These are phyloP conservation scores for Microplitis mediator DNA, from an alignment of 1,140 invertebrate genomes.

Conservation along the genomic window DNA sequence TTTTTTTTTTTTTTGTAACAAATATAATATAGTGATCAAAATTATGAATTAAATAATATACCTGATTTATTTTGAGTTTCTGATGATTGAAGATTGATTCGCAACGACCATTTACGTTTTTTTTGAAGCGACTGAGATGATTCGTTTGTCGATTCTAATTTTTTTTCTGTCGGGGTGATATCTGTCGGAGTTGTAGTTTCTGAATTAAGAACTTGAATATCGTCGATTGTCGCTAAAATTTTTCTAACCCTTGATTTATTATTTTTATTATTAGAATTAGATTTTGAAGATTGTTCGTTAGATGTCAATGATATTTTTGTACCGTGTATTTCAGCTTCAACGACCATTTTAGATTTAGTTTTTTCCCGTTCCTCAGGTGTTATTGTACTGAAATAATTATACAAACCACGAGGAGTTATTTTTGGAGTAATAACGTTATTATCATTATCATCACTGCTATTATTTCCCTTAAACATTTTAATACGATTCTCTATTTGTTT, in stretches of 20 bases:
- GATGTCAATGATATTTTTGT: background rate
- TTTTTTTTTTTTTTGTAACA: constrained; percentile 9
- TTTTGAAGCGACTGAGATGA: constrained; percentile 12
- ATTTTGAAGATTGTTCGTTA: background rate
- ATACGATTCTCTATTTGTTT: constrained; percentile 41
- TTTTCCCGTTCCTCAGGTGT: constrained; percentile 36
- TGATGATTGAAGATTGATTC: constrained; percentile 43
- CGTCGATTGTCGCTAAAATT: constrained; percentile 31
- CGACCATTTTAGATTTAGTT: constrained; percentile 40
- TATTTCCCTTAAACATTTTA: constrained; percentile 40
- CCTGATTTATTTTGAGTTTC: constrained; percentile 21
- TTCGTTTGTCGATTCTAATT: background rate
- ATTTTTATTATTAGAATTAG: background rate
- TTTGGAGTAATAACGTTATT: constrained; percentile 27
- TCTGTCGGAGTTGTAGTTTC: background rate
- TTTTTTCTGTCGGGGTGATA: background rate
- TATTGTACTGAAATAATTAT: constrained; percentile 55
- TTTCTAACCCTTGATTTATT: constrained; percentile 15
- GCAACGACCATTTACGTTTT: constrained; percentile 48
- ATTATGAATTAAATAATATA: constrained; percentile 20
- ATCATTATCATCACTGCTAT: constrained; percentile 29
- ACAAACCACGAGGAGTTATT: constrained; percentile 37
- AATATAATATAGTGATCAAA: background rate
- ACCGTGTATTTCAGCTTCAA: constrained; percentile 48
- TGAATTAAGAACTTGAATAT: constrained; percentile 36